Base-by-base conservation (phyloP, 2,797 vertebrate genomes). In the Poecile montanus region DNA sequence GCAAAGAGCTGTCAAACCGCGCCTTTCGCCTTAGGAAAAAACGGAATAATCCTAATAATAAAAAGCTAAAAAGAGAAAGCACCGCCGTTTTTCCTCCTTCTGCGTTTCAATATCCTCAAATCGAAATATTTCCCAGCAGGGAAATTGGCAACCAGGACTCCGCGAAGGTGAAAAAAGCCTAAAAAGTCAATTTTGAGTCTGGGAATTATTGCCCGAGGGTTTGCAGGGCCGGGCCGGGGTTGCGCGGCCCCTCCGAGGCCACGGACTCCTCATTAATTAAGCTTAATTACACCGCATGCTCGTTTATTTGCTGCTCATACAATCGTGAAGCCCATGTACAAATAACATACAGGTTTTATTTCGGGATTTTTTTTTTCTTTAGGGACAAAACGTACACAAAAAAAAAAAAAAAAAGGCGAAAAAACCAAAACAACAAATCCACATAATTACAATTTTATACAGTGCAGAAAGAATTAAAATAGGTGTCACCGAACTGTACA, bases 401-500 rank as follows among this genome's bases (percentile, higher is more conserved):
- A 57, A 42, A 20, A 22, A n/a, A 81, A 44, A 54, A 93, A 91
- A 88, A 93, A 30, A 65, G 53, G 51, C 3, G 3, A 6, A n/a
- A 82, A 84, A 89, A 73, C 4, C 5, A 12, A 54, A 53, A 44
- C 16, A 20, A 34, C 47, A 58, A 86, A 73, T 72, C 51, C 76
- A 97, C 97, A 97, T 97, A 98, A 98, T 98, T 97, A 98, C 97
- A 94, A 96, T 97, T 98, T 98, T 98, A 98, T 98, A 99, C 99
- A 99, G 99, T 99, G 99, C 98, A 98, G 98, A 98, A 98, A 94
- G 88, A 97, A 97, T 97, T 97, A 98, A 99, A 97, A 98, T 97
- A 97, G 42, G 97, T 98, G 98, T 98, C 95, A 93, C 97, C 97
- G 97, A 98, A 97, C 96, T 97, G 97, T 97, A 95, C 93, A 85